A percentile compares a stretch with the other conserved stretches of the same genome.
These are phyloP conservation scores for Athalia cordata DNA, from an alignment of 2,888 invertebrate genomes.

Conservation along the genomic window DNA sequence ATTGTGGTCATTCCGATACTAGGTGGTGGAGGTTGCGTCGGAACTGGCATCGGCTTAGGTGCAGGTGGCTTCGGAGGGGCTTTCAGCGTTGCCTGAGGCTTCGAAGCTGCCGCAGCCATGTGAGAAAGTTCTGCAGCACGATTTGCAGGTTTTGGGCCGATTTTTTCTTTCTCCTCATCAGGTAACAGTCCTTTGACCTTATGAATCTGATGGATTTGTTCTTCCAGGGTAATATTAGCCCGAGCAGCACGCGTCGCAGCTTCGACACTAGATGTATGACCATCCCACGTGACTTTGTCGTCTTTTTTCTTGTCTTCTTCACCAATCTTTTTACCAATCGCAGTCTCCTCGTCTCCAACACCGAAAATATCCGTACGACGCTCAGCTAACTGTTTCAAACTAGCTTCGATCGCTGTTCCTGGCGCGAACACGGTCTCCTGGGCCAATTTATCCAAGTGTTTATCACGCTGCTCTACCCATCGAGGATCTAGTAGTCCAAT, in stretches of 20 bases:
- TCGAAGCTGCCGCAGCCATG: constrained; percentile 70
- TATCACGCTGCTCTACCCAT: constrained; percentile 98
- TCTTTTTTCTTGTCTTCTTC: constrained; percentile 91
- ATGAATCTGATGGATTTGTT: constrained; percentile 98
- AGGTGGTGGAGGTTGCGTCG: constrained; percentile 72
- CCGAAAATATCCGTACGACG: constrained; percentile 99
- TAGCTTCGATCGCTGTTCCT: constrained; percentile 94
- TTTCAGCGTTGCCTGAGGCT: constrained; percentile 69
- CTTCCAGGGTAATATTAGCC: constrained; percentile 96
- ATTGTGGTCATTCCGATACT: constrained; percentile 70
- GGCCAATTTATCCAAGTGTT: constrained; percentile 93
- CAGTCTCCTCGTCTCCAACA: constrained; percentile 98
- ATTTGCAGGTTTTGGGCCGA: constrained; percentile 90
- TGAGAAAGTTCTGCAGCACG: constrained; percentile 68
- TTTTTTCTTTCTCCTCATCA: constrained; percentile 97
- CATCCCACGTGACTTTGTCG: constrained; percentile 98
- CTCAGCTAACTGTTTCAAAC: constrained; percentile 96
- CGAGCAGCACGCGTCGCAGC: constrained; percentile 95
- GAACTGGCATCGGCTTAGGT: constrained; percentile 70
- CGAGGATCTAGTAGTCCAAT: constrained; percentile 97
- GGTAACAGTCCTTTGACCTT: constrained; percentile 95
- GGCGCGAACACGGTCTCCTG: constrained; percentile 90
- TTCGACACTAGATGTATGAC: constrained; percentile 97
- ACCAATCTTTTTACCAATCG: constrained; percentile 98
- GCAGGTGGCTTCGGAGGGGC: constrained; percentile 70